Conservation (phyloP, 2,113 vertebrate species). For the Tetrao urogallus region DNA sequence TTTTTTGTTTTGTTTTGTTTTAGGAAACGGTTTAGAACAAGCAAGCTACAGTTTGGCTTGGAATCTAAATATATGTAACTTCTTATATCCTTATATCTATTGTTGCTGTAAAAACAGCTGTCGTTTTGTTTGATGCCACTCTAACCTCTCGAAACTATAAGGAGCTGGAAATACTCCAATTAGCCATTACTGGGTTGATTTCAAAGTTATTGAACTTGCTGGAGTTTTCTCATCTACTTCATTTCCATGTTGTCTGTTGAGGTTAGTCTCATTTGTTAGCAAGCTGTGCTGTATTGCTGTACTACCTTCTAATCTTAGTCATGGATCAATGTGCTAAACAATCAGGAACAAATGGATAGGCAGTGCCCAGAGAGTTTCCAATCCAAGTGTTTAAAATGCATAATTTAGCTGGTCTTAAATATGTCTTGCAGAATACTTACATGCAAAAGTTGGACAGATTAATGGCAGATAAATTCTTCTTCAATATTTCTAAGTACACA, state of each 20-base stretch:
- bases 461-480: neutral
- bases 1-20: neutral
- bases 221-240: neutral
- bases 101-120: neutral
- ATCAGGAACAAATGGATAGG: neutral
- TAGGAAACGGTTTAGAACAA: neutral
- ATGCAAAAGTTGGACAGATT: neutral
- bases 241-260: neutral
- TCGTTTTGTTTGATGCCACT: neutral
- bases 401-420: neutral
- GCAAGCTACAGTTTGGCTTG: neutral
- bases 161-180: neutral
- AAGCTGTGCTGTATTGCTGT: neutral
- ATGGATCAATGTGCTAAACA: constrained; percentile 12
- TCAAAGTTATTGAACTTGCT: neutral
- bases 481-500: accelerated
- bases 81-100: neutral
- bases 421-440: neutral
- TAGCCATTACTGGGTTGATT: neutral
- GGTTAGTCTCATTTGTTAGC: neutral
- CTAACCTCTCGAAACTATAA: neutral
- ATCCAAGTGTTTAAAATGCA: neutral
- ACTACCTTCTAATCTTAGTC: neutral
- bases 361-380: neutral
- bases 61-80: neutral